These are phyloP conservation scores for Flexamia atlantica DNA, from an alignment of 2,888 invertebrate genomes.

Conservation along the genomic window DNA sequence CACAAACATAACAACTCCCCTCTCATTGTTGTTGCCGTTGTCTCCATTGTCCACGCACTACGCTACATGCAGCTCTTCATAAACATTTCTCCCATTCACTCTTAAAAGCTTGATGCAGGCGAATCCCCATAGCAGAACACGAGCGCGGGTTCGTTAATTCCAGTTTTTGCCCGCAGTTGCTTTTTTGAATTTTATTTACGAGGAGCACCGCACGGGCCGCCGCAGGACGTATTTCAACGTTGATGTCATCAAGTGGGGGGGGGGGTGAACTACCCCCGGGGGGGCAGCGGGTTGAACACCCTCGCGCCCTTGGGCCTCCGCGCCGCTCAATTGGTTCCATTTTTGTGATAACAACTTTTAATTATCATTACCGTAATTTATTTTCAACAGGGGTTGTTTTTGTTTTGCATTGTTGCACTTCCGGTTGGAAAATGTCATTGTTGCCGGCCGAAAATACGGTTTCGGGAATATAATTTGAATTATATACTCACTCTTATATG, in stretches of 20 bases:
- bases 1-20: too few relatives aligned
- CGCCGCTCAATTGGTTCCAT: background rate
- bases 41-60: too few relatives aligned
- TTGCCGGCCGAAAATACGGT: too few relatives aligned
- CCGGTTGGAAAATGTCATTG: too few relatives aligned
- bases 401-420: conserved; percentile 36
- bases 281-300: background rate
- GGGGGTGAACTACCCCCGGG: background rate
- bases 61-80: too few relatives aligned
- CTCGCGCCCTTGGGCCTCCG: background rate
- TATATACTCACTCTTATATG: too few relatives aligned
- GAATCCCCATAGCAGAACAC: too few relatives aligned
- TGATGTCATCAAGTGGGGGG: conserved; percentile 17
- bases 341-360: background rate
- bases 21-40: too few relatives aligned
- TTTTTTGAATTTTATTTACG: conserved; percentile 20
- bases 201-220: background rate
- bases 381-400: background rate
- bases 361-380: background rate
- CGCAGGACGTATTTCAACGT: conserved; percentile 40
- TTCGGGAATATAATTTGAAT: too few relatives aligned
- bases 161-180: conserved; percentile 8
- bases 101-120: too few relatives aligned
- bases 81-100: too few relatives aligned
- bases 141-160: conserved; percentile 38